Base-by-base conservation (phyloP, 2,888 invertebrate genomes). In the Bunonema sp. region DNA sequence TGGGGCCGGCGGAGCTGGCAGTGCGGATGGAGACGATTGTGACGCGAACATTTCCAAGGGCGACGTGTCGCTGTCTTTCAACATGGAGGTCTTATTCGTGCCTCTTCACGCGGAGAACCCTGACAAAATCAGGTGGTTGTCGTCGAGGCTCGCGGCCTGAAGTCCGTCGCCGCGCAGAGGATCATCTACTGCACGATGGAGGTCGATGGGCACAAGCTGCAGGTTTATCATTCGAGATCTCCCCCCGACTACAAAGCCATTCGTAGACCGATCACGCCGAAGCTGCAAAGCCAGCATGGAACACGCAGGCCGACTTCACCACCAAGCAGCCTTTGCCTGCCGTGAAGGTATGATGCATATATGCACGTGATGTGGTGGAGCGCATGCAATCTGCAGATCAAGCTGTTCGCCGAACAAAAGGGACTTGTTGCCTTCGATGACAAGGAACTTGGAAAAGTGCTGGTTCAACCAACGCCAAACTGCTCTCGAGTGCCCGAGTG, bases 151-250 rank as follows among this genome's bases (percentile, higher is more conserved):
- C 87, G 91, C 73, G 89, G 89, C 57, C 77, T 97, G 54, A 93
- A 91, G 74, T 87, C 88, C 40, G 76, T 99, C 68, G 82, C 89
- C 50, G 83, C 87, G 26, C 93, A 89, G 77, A 80, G 91, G 68
- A 91, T 97, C 70, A 91, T 97, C 37, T 97, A 97, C 75, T 99
- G 97, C 73, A 97, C 93, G 19, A 99, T 97, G 97, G 97, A 99
- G 74, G 89, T 97, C 28, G 97, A 99, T 73, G 91, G 88, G 47
- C 89, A 91, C 33, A 97, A 97, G 71, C 77, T 97, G 46, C 93
- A 97, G n/a, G n/a, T n/a, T n/a, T n/a, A n/a, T n/a, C n/a, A n/a
- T n/a, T n/a, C n/a, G n/a, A n/a, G n/a, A n/a, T n/a, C n/a, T n/a
- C n/a, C n/a, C n/a, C n/a, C n/a, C n/a, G n/a, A n/a, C n/a, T n/a